Evolutionary conservation across 2,113 vertebrate species (phyloP).

Genomic region (Psittacula cyanocephala): DNA sequence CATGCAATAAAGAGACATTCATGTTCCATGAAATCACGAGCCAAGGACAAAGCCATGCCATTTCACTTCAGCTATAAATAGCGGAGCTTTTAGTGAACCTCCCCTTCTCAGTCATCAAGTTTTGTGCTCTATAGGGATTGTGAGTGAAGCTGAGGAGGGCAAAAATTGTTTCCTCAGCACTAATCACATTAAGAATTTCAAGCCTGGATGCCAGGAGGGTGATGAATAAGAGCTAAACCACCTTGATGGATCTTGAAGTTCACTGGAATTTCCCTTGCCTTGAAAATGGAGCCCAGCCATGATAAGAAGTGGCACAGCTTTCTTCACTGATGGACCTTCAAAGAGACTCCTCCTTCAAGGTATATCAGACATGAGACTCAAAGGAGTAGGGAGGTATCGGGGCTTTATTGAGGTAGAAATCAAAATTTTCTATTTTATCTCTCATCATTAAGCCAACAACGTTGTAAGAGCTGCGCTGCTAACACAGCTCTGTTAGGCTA

Average conservation of each 20-base stretch:
- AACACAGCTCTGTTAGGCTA: not conserved
- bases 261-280: slow-evolving; percentile 20
- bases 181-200: slow-evolving; percentile 32
- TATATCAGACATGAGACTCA: not conserved
- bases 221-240: slow-evolving; percentile 39
- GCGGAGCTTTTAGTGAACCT: not conserved
- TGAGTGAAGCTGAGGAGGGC: not conserved
- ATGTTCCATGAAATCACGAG: not conserved
- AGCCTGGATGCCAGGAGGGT: slow-evolving; percentile 1
- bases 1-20: not conserved
- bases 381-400: not conserved
- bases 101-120: not conserved
- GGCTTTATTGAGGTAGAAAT: not conserved
- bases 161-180: not conserved
- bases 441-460: not conserved
- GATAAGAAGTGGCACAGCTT: not conserved
- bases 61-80: not conserved
- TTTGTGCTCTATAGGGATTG: not conserved
- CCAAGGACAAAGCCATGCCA: not conserved
- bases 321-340: slow-evolving; percentile 5
- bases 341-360: not conserved
- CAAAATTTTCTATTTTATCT: not conserved
- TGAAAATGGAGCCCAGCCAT: not conserved
- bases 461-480: not conserved
- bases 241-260: slow-evolving; percentile 1